Base-by-base conservation (phyloP, 2,888 invertebrate genomes). In the Rapana venosa region DNA sequence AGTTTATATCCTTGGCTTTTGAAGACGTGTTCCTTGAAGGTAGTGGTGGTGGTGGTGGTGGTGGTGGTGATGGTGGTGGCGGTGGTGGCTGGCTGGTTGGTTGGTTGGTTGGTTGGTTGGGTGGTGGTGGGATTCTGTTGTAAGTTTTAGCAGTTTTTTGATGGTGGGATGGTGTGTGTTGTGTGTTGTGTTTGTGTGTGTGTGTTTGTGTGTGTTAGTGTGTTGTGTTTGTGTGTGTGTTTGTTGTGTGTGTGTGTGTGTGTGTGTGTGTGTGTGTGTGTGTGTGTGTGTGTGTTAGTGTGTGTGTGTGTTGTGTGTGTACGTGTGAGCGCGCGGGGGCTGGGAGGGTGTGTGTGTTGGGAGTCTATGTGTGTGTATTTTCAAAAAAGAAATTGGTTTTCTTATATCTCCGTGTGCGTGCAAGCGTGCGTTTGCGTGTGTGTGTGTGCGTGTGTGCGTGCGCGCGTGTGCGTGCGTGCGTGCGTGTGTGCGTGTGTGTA, bases 371-470 rank as follows among this genome's bases (percentile, higher is more conserved):
- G 20, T 81, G 36, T 81, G 81, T 2, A 20, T 81, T 20, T 22
- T 15, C 61, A 61, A 61, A 61, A 61, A 61, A 17, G 61, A 61
- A 15, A 8, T 36, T 17, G 35, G 81, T 81, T 17, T 36, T 35
- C 20, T 8, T 36, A 17, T 36, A 36, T 36, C 11, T 36, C 26
- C 36, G 20, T 26, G 74, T 26, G 74, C n/a, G 74, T 26, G 74
- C n/a, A 26, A 17, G 74, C n/a, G 74, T 74, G 74, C n/a, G 74
- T 61, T 11, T 61, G 61, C 20, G 61, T 61, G 61, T 61, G 61
- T 61, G 79, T 79, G 79, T 79, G 79, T 79, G 79, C 2, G 79
- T 79, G 79, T 15, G 79, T 79, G 79, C 8, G 79, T 32, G 79
- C 8, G 79, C 20, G 79, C 8, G 79, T 32, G 79, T 4, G 79